These are phyloP conservation scores for Nematopogon swammerdamellus DNA, from an alignment of 2,888 invertebrate genomes.

Conservation along the genomic window DNA sequence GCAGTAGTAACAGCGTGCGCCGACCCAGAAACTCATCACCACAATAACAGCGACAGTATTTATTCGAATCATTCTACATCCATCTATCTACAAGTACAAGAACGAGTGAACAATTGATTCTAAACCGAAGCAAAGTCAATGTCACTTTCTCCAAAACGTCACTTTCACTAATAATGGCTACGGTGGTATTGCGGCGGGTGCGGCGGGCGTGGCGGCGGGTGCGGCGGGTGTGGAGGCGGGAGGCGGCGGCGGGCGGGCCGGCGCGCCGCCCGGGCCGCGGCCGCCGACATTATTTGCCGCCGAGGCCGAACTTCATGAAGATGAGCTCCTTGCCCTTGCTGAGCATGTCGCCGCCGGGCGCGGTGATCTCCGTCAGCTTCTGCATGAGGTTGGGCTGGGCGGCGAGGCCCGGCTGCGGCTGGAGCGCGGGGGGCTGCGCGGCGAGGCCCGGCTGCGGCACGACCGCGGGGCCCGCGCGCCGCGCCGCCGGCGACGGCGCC, in stretches of 20 bases:
- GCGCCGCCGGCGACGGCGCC: conserved; percentile 26
- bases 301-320: conserved; percentile 91
- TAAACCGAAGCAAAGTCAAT: conserved; percentile 2
- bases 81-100: not conserved
- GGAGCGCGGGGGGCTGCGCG: conserved; percentile 24
- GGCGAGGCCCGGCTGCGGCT: conserved; percentile 38
- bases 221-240: conserved; percentile 11
- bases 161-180: not conserved
- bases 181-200: conserved; percentile 9
- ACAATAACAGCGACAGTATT: no score
- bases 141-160: not conserved
- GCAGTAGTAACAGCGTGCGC: no score
- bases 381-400: conserved; percentile 77
- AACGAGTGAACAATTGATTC: not conserved
- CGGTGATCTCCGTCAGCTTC: conserved; percentile 85
- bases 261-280: conserved; percentile 20
- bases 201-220: conserved; percentile 9
- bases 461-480: conserved; percentile 43
- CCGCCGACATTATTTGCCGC: conserved; percentile 63
- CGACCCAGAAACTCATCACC: no score
- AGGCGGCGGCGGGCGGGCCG: conserved; percentile 15
- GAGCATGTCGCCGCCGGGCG: conserved; percentile 85
- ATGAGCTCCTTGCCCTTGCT: conserved; percentile 93
- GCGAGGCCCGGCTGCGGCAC: conserved; percentile 36
- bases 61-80: not conserved